These are phyloP conservation scores for Mormyrus proboscirostris DNA, from an alignment of 2,797 vertebrate species.

Conservation along the genomic window DNA sequence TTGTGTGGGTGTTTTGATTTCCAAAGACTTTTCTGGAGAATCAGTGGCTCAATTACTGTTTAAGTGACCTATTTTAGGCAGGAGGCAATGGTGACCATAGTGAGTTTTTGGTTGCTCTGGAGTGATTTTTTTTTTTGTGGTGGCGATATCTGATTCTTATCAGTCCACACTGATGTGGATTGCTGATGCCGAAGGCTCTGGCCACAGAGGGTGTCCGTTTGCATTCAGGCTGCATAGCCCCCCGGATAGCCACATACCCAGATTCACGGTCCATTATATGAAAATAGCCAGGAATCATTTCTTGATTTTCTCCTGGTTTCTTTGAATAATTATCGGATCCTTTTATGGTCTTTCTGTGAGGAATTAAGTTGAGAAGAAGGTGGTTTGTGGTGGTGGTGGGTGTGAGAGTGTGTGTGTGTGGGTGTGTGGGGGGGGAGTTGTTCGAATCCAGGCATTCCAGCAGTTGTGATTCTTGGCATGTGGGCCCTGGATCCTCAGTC, in stretches of 20 bases:
- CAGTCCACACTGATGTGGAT: neutral
- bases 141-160: neutral
- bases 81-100: neutral
- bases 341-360: slow-evolving; percentile 44
- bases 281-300: slow-evolving; percentile 18
- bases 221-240: neutral
- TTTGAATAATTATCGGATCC: slow-evolving; percentile 34
- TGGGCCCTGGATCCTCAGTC: slow-evolving; percentile 31
- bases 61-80: neutral
- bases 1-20: neutral
- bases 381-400: slow-evolving; percentile 10
- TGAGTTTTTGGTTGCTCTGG: neutral
- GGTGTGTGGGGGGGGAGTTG: neutral
- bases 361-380: slow-evolving; percentile 29
- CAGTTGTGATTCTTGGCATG: slow-evolving; percentile 41
- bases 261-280: neutral
- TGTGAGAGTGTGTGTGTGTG: neutral
- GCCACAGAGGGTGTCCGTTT: neutral
- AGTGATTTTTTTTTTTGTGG: neutral
- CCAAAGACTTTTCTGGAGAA: neutral
- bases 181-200: neutral
- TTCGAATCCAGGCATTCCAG: slow-evolving; percentile 32
- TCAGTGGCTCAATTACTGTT: neutral
- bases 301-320: slow-evolving; percentile 10
- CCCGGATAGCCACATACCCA: neutral